Evolutionary conservation across 2,797 vertebrate genomes (phyloP).

Genomic region (Enteromius anoplus): DNA sequence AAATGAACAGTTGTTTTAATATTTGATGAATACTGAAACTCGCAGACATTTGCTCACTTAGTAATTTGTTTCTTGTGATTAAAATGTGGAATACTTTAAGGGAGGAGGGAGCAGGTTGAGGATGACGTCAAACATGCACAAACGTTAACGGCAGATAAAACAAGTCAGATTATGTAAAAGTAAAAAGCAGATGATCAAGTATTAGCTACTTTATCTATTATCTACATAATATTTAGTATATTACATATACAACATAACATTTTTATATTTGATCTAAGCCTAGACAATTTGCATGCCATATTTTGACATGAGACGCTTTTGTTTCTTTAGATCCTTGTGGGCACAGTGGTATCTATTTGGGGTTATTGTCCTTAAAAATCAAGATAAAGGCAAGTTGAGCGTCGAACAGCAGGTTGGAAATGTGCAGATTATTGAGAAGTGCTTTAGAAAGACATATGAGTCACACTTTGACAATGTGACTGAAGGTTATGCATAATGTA

Average conservation of each 20-base stretch:
- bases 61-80: background rate
- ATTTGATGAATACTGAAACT: background rate
- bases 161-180: background rate
- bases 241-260: background rate
- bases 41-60: background rate
- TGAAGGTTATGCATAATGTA: slow-evolving; percentile 26
- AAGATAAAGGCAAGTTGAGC: background rate
- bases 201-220: background rate
- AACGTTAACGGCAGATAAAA: background rate
- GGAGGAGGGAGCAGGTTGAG: background rate
- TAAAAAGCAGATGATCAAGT: background rate
- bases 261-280: background rate
- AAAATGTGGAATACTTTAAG: background rate
- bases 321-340: background rate
- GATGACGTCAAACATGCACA: background rate
- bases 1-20: background rate
- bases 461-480: slow-evolving; percentile 10
- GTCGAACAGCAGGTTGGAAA: background rate
- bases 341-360: background rate
- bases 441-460: slow-evolving; percentile 20
- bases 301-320: background rate
- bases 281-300: background rate
- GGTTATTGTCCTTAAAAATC: background rate
- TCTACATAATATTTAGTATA: background rate
- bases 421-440: background rate